Base-by-base conservation (phyloP, 2,888 invertebrate genomes). In the Bellardia pandia region DNA sequence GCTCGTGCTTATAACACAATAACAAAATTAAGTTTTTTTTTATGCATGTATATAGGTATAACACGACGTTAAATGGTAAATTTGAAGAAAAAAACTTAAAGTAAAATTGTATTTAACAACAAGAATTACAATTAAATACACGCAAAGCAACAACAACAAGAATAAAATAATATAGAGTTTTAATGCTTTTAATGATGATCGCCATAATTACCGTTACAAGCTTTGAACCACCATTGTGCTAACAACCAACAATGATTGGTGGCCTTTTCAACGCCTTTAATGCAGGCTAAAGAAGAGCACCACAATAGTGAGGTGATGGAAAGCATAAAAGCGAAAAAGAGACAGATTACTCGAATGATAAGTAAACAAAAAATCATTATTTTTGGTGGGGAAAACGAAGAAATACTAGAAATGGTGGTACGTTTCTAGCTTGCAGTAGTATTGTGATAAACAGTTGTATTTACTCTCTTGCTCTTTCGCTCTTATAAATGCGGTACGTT, bases 141-240 rank as follows among this genome's bases (percentile, higher is more conserved):
- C 11, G 71, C 64, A 71, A 71, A 77, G 33, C 23, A 64, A 48
- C 56, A 45, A 71, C 48, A 82, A 53, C 42, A 86, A 75, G 33
- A 69, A 30, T 42, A 42, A 45, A 45, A 13, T 45, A 5, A 45
- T 56, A 16, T 13, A 33, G 8, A 30, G 30, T 79, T 76, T 53
- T 74, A 86, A 88, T 87, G 85, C 86, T 84, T 71, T 78, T 66
- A 88, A 89, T 93, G 93, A 93, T 91, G 93, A 91, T 91, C 93
- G 93, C 93, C 93, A 93, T 93, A 93, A 93, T 92, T 92, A 92
- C 91, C 91, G 91, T 92, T 92, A 91, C 91, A 89, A 37, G 23
- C 14, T 56, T 42, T 90, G 90, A 91, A 91, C 93, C 93, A 92
- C 93, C 93, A 93, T 93, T 93, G 92, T 90, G 83, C 88, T 84